Evolutionary conservation across 2,797 vertebrate genomes (phyloP), one percentile per base, ranked within the genome.

Genomic region (Bucorvus abyssinicus): DNA sequence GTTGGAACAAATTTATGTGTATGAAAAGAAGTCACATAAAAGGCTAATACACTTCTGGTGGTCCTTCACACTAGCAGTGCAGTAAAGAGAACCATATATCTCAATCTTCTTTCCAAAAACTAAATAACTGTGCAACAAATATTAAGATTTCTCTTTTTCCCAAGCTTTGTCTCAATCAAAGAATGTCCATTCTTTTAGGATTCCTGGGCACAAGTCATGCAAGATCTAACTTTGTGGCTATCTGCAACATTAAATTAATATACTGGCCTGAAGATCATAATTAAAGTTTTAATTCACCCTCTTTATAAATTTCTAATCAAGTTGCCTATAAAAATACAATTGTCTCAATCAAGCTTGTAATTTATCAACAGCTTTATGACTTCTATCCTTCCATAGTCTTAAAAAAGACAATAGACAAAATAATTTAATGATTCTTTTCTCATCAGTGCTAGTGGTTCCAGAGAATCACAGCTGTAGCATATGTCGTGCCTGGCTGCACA

Each of bases 161-260:
- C 63, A 79, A 73, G 74, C 50, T 93, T 81, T 79, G 32, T 40
- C 84, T 84, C 75, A 71, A 55, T 52, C 63, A 87, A 93, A 79
- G 88, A n/a, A 40, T n/a, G 30, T 18, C 56, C 40, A 74, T 84
- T 96, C 44, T 79, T 93, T 89, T 63, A 94, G 86, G 80, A 90
- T 96, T 93, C 88, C 92, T 90, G 74, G 52, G 82, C 73, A 86
- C 70, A 90, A 96, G 92, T 89, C 86, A 95, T 70, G 80, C 77
- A 91, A 90, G 74, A 87, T 30, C 80, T 94, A 79, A 87, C 61
- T 70, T 19, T 40, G 42, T 36, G 47, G 30, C 42, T 90, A 75
- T 36, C 49, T 0, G 0, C 68, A 90, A 86, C 17, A 76, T 30
- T 73, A 44, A 84, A 79, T 65, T 84, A 86, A 86, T 76, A 55